Base-by-base conservation (phyloP, 2,797 vertebrate species). In the Melanotaenia nigrans region DNA sequence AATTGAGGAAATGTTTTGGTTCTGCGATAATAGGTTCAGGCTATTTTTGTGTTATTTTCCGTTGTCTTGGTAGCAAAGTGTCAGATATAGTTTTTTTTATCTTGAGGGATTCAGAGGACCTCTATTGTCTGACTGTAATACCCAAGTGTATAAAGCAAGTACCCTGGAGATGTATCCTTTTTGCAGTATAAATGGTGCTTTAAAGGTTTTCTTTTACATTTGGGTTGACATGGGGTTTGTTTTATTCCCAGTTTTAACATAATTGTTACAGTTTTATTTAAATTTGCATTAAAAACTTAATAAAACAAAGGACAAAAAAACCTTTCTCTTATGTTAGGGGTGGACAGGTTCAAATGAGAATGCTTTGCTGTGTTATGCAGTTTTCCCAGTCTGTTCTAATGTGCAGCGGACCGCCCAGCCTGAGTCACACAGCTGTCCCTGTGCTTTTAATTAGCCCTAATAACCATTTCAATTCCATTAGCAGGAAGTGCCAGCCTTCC, bases 391-490 rank as follows among this genome's bases (percentile, higher is more conserved):
- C 76, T 84, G 76, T 79, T 85, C 90, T 94, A 93, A 93, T 93
- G 92, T 16, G 61, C 80, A 63, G 83, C 66, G 45, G 82, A 87
- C 89, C 71, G 73, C 89, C 82, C 83, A 83, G 83, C 87, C 85
- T 85, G 84, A 88, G 88, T 89, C 90, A 88, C 89, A 92, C 93
- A 92, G 93, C 93, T 92, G 90, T 93, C 92, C 89, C 88, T 70
- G 65, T 89, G 90, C 92, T 93, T 92, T 94, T 94, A 94, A 95
- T 94, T 92, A 93, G 90, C 87, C 84, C 84, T 94, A 92, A 94
- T 93, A 94, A 94, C 91, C 91, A 93, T 93, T 93, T 93, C 91
- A 93, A 74, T 93, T 93, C 93, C 92, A 94, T 93, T 93, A 94
- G 90, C 85, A 75, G 87, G 78, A 93, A 91, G 89, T 89, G 89